Evolutionary conservation across 2,797 vertebrate genomes (phyloP).

Genomic region (Cygnus olor): DNA sequence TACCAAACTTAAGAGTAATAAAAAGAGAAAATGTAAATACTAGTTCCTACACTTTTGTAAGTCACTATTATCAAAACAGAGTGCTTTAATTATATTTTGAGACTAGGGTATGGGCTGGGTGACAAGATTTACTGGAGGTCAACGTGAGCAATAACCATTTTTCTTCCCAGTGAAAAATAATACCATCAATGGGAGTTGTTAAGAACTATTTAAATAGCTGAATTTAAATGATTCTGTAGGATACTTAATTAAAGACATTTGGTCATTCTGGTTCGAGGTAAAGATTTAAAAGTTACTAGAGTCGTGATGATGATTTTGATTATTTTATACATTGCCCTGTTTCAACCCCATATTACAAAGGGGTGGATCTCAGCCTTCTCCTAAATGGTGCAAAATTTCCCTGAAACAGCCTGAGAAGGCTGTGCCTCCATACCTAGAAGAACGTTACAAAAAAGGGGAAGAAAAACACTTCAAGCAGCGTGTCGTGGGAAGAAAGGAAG

Average conservation of each 20-base stretch:
- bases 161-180: slow-evolving; percentile 73
- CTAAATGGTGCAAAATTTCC: background rate
- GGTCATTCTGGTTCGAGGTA: slow-evolving; percentile 44
- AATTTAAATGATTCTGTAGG: slow-evolving; percentile 56
- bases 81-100: slow-evolving; percentile 75
- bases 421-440: background rate
- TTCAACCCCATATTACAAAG: background rate
- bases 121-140: slow-evolving; percentile 72
- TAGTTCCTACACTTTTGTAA: slow-evolving; percentile 60
- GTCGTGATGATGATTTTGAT: background rate
- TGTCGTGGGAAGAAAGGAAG: background rate
- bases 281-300: slow-evolving; percentile 17
- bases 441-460: background rate
- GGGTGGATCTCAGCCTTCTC: background rate
- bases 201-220: slow-evolving; percentile 65
- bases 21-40: slow-evolving; percentile 68
- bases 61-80: slow-evolving; percentile 63
- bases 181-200: slow-evolving; percentile 61
- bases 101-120: slow-evolving; percentile 32
- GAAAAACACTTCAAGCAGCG: background rate
- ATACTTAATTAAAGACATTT: slow-evolving; percentile 54
- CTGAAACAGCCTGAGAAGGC: background rate
- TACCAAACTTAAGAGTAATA: slow-evolving; percentile 54
- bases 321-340: background rate
- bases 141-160: slow-evolving; percentile 71